Conservation (phyloP, 2,113 vertebrate genomes). For the Carassius gibelio region DNA sequence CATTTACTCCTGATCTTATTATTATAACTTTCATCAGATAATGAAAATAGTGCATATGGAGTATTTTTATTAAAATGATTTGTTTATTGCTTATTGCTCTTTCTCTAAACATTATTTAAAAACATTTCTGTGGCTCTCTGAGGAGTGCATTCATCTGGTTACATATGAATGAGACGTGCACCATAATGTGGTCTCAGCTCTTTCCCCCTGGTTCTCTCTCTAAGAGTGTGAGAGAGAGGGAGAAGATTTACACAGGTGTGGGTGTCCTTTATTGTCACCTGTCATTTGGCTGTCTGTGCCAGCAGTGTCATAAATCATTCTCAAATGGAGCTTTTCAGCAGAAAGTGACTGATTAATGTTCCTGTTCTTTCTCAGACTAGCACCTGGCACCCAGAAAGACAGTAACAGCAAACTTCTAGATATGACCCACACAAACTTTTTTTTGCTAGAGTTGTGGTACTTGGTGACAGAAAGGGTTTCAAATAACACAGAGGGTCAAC, state of each 20-base stretch:
- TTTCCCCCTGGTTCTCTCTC: neutral
- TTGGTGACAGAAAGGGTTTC: constrained; percentile 10
- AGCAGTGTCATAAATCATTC: constrained; percentile 77
- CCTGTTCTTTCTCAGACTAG: constrained; percentile 50
- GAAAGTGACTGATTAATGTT: constrained; percentile 77
- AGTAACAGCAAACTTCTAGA: constrained; percentile 36
- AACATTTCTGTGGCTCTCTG: neutral
- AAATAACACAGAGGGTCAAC: neutral
- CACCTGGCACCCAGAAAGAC: constrained; percentile 48
- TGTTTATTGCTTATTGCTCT: neutral
- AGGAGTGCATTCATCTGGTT: constrained; percentile 3
- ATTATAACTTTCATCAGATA: neutral
- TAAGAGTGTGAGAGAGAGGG: constrained; percentile 41
- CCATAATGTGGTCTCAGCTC: constrained; percentile 7
- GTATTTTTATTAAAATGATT: neutral
- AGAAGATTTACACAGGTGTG: constrained; percentile 78
- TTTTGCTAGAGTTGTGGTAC: constrained; percentile 30
- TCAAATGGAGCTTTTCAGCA: constrained; percentile 80
- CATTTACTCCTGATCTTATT: neutral
- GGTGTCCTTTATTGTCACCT: constrained; percentile 81
- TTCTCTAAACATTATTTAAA: neutral
- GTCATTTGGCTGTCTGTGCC: constrained; percentile 74
- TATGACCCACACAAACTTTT: constrained; percentile 43
- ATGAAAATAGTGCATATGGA: neutral
- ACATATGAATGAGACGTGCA: neutral